phyloP scores from a whole-genome alignment of 2,113 vertebrate species.

The Cynopterus brachyotis region DNA sequence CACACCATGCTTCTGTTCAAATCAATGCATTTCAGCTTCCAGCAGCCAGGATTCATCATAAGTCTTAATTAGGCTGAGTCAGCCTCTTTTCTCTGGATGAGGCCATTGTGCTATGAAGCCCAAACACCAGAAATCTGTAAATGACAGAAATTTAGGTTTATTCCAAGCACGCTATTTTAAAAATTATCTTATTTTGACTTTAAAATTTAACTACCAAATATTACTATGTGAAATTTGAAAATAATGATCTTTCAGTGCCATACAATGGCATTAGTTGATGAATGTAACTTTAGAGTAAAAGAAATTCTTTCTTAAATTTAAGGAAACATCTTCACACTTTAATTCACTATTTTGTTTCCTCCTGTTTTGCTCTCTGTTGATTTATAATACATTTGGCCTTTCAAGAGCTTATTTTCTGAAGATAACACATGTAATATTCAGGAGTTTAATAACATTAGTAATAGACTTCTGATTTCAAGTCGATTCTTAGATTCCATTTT shows the following conservation, averaged over 20 bases:
- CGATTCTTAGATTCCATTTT: neutral
- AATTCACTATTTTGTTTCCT: neutral
- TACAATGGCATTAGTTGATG: neutral
- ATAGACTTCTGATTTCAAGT: neutral
- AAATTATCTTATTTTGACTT: slow-evolving; percentile 1
- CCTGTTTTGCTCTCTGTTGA: neutral
- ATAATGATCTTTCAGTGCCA: neutral
- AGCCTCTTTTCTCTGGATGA: neutral
- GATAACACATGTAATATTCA: neutral
- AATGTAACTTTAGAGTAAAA: neutral
- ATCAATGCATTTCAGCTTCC: neutral
- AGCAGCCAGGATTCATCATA: neutral
- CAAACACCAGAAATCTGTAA: slow-evolving; percentile 3
- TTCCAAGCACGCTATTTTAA: neutral
- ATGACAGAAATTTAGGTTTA: neutral
- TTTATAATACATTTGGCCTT: neutral
- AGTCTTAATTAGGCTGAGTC: neutral
- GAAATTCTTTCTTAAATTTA: neutral
- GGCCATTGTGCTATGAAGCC: neutral
- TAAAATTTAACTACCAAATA: neutral
- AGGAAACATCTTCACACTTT: neutral
- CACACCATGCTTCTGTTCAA: neutral
- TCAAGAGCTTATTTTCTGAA: neutral
- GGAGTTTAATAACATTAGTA: neutral
- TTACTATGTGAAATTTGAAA: neutral